Base-by-base conservation (phyloP, 1,140 invertebrate genomes). In the Anoplolepis gracilipes region DNA sequence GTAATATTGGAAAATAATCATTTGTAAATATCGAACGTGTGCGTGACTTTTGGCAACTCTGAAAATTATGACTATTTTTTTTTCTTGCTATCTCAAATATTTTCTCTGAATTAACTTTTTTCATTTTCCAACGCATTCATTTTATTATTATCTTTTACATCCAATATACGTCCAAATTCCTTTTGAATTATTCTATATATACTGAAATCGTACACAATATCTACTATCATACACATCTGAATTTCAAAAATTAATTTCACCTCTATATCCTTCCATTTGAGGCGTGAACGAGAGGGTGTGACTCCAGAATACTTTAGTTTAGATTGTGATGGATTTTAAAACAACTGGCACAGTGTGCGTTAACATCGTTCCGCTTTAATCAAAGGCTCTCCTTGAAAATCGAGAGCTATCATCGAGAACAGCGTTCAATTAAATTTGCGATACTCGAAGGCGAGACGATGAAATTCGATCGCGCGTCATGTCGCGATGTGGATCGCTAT, bases 251-350 rank as follows among this genome's bases (percentile, higher is more conserved):
- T 72, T 79, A 69, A 79, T 79, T 67, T 19, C 36, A 59, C 59
- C 13, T 25, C 42, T 64, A 59, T 7, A 7, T 10, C 30, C 16
- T 82, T 36, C 39, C 10, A 25, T 73, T 59, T 19, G 8, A 6
- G 19, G 28, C 5, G 61, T 33, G 55, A 84, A 84, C 30, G 59
- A 73, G 65, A 73, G 72, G 59, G 36, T 28, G 28, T 49, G 59
- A 57, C 70, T 53, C 59, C 30, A 57, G 42, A 22, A 61, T 69
- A 82, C 76, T 82, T n/a, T 57, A 49, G 46, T 49, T 49, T 22
- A 30, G 13, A 55, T 69, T 13, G 73, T 84, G 85, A 88, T 84
- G 78, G 30, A 84, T 70, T n/a, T 72, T 78, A 70, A 85, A 49
- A 62, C 65, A 88, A 88, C 79, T 76, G 73, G 22, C 19, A 49